Conservation (phyloP, 1,140 invertebrate genomes). For the Drosophila bifasciata region DNA sequence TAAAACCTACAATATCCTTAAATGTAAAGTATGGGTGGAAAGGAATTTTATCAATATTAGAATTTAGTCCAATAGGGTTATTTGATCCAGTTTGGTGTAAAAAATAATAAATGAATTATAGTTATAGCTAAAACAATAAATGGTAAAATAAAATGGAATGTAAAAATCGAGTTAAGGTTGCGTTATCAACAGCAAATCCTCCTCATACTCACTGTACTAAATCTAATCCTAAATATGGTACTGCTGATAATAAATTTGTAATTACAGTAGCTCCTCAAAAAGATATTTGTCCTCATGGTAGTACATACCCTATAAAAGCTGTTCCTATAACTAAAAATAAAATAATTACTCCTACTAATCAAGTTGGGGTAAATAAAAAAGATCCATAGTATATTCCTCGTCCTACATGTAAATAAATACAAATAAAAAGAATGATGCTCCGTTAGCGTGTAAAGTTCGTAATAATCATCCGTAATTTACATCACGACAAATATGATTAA, state of each 20-base stretch:
- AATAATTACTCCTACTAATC: conserved; percentile 86
- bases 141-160: conserved; percentile 89
- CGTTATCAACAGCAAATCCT: conserved; percentile 88
- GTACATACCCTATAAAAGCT: conserved; percentile 89
- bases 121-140: too few species aligned
- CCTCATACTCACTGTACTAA: conserved; percentile 89
- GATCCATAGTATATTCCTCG: conserved; percentile 42
- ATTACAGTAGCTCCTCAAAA: too few species aligned
- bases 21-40: conserved; percentile 87
- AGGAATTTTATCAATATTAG: conserved; percentile 87
- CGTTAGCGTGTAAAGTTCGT: too few species aligned
- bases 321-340: conserved; percentile 87
- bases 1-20: too few species aligned
- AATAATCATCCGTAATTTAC: conserved; percentile 86
- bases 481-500: conserved; percentile 85
- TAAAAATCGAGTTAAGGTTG: conserved; percentile 89
- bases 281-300: too few species aligned
- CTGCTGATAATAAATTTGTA: too few species aligned
- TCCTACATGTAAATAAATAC: conserved; percentile 49
- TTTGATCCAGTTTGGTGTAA: conserved; percentile 87
- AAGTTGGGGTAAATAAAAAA: conserved; percentile 62
- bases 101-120: conserved; percentile 87
- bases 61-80: conserved; percentile 87
- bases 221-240: conserved; percentile 86
- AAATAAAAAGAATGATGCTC: too few species aligned